phyloP scores from a whole-genome alignment of 2,113 vertebrate species.

The Xenopus borealis region DNA sequence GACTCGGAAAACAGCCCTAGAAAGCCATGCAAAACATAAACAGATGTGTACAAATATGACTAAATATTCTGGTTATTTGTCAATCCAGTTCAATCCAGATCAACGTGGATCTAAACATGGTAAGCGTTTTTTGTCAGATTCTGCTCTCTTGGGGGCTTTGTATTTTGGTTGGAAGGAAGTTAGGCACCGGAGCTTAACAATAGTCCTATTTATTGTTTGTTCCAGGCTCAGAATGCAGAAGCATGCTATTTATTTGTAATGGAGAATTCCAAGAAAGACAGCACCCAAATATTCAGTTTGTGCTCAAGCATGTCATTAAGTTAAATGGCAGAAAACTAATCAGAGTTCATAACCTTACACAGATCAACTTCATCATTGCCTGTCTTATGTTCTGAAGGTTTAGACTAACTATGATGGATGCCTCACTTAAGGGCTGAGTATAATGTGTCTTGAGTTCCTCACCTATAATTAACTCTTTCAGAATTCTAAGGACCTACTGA shows the following conservation, averaged over 20 bases:
- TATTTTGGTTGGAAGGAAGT: background rate
- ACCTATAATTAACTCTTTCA: background rate
- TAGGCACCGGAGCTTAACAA: background rate
- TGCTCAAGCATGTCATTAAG: slow-evolving; percentile 28
- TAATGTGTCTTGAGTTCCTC: background rate
- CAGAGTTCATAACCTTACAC: slow-evolving; percentile 14
- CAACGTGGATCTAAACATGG: background rate
- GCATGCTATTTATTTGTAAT: slow-evolving; percentile 6
- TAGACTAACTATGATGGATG: background rate
- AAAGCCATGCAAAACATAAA: slow-evolving; percentile 27
- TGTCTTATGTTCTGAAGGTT: background rate
- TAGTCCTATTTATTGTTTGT: slow-evolving; percentile 12
- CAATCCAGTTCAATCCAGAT: background rate
- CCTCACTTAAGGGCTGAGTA: background rate
- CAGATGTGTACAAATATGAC: slow-evolving; percentile 19
- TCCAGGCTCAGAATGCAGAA: slow-evolving; percentile 1
- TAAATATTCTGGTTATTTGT: background rate
- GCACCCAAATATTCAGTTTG: slow-evolving; percentile 24
- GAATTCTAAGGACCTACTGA: background rate
- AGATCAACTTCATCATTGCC: background rate
- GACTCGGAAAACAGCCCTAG: background rate
- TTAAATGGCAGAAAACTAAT: slow-evolving; percentile 22
- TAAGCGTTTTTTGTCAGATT: background rate
- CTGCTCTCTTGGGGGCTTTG: background rate
- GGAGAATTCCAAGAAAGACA: slow-evolving; percentile 22